Evolutionary conservation across 2,113 vertebrate species (phyloP).

Genomic region (Theristicus caerulescens): DNA sequence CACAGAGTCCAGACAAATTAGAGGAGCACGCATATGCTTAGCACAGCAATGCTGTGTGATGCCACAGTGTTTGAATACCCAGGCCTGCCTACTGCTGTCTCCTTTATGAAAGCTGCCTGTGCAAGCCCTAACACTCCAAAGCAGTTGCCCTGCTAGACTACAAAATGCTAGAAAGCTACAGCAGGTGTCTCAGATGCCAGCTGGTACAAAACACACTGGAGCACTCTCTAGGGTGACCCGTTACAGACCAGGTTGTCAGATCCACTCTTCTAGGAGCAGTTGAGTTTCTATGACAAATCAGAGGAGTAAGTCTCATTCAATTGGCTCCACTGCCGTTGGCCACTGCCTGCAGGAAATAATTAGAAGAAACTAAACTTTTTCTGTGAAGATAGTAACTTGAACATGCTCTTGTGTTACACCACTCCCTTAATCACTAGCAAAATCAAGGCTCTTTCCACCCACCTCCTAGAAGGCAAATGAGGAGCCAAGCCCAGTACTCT

Average conservation of each 20-base stretch:
- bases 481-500: background rate
- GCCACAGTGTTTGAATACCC: rapidly evolving
- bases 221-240: background rate
- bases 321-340: background rate
- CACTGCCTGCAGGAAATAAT: background rate
- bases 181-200: background rate
- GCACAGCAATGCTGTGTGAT: too few species aligned
- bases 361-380: background rate
- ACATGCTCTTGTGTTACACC: background rate
- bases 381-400: background rate
- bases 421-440: constrained; percentile 1
- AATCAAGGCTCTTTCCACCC: background rate
- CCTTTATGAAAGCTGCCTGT: background rate
- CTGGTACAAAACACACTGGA: background rate
- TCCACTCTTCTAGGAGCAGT: rapidly evolving
- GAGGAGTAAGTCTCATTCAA: background rate
- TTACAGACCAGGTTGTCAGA: background rate
- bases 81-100: background rate
- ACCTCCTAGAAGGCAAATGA: background rate
- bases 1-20: rapidly evolving
- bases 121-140: background rate
- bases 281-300: background rate
- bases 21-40: background rate
- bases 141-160: background rate
- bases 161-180: background rate